A percentile compares a stretch with the other conserved stretches of the same genome.
Conservation (phyloP, 1,140 invertebrate genomes). For the Mesaphorura yosii region DNA sequence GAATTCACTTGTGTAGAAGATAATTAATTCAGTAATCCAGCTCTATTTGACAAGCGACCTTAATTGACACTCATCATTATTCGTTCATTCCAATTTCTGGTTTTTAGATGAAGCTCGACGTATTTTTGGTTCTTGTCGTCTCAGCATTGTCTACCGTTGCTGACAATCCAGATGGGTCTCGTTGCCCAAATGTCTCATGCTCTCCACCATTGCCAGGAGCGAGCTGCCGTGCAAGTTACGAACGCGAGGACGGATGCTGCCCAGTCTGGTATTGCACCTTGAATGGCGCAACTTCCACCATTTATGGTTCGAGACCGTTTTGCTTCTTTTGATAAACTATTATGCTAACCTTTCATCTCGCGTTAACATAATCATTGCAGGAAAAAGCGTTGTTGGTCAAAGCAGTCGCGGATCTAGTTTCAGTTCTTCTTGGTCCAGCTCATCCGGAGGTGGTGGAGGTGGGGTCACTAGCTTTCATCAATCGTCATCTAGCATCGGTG, state of each 20-base stretch:
- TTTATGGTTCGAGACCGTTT: slow-evolving; percentile 3
- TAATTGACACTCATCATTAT: no score
- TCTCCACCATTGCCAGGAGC: slow-evolving; percentile 12
- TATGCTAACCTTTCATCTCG: not conserved
- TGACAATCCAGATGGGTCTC: slow-evolving; percentile 10
- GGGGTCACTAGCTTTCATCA: no score
- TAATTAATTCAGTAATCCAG: no score
- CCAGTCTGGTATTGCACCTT: slow-evolving; percentile 11
- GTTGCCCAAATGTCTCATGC: slow-evolving; percentile 9
- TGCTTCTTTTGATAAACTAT: not conserved
- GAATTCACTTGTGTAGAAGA: no score
- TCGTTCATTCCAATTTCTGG: no score
- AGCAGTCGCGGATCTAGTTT: not conserved
- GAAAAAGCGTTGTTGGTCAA: not conserved
- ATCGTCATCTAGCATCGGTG: no score
- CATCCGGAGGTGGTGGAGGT: not conserved
- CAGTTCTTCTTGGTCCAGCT: not conserved
- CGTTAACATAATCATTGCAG: not conserved
- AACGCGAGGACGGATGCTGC: slow-evolving; percentile 9
- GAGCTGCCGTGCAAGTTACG: slow-evolving; percentile 11
- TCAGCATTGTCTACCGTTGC: no score
- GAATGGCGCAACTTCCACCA: slow-evolving; percentile 1
- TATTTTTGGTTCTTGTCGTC: no score
- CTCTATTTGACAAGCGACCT: no score
- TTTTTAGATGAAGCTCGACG: no score